Base-by-base conservation (phyloP, 1,140 invertebrate species). In the Gonatopus flavifemur region DNA sequence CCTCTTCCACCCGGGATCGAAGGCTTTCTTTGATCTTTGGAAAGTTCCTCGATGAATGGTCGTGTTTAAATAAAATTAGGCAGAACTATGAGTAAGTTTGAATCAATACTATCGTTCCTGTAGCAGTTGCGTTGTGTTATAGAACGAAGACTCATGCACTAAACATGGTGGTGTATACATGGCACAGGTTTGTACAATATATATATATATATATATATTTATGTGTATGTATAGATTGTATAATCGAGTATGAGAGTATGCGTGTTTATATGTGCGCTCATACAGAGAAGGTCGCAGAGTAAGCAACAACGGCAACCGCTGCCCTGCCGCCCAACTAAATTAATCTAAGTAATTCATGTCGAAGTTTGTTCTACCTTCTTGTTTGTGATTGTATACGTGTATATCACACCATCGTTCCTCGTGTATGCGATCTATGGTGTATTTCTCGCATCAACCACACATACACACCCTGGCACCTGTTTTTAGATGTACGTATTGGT, bases 341-440 rank as follows among this genome's bases (percentile, higher is more conserved):
- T 71, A 74, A 72, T 72, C 70, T 71, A 71, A 72, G 70, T 72
- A 74, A 72, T 72, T 72, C 70, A 74, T 72, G 67, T 65, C 66
- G 57, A 74, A 72, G 69, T 74, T 70, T 68, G 64, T 65, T 63
- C 52, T 56, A 59, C 49, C 57, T 55, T 52, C 53, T 36, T 46
- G 52, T 28, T 16, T 10, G 44, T 48, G 41, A n/a, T n/a, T 37
- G 54, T 61, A 41, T 39, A 42, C 35, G 49, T 35, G 40, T 7
- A 18, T 20, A 8, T 25, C 20, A n/a, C n/a, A n/a, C n/a, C n/a
- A n/a, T n/a, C n/a, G n/a, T n/a, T n/a, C n/a, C n/a, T n/a, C n/a
- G n/a, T n/a, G n/a, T n/a, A n/a, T n/a, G n/a, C n/a, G n/a, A n/a
- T n/a, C n/a, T n/a, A n/a, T n/a, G n/a, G n/a, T n/a, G n/a, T n/a